A percentile compares a stretch with the other conserved stretches of the same genome.
phyloP scores from a whole-genome alignment of 2,888 invertebrate genomes.

The Cremastinae sp. region DNA sequence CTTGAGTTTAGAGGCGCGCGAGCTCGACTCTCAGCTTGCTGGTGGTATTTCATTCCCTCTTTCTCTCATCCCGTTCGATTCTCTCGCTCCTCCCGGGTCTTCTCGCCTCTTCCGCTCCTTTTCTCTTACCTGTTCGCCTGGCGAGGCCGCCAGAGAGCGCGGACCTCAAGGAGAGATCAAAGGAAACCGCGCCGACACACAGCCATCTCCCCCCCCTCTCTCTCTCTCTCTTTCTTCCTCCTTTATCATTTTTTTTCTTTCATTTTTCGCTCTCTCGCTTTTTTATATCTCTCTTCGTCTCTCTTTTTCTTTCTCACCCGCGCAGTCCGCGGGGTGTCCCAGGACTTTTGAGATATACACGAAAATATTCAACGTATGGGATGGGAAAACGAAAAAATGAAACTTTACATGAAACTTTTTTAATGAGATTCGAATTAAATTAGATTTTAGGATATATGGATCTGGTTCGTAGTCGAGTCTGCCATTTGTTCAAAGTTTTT shows the following conservation, averaged over 20 bases:
- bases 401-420: too few relatives aligned
- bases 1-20: slow-evolving; percentile 72
- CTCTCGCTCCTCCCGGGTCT: slow-evolving; percentile 41
- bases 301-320: slow-evolving; percentile 76
- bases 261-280: slow-evolving; percentile 70
- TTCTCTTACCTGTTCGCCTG: slow-evolving; percentile 63
- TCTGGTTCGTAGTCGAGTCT: too few relatives aligned
- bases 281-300: slow-evolving; percentile 73
- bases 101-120: slow-evolving; percentile 39
- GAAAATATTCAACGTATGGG: too few relatives aligned
- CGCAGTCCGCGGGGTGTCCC: slow-evolving; percentile 52
- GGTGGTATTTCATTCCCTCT: slow-evolving; percentile 58
- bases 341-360: too few relatives aligned
- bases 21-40: slow-evolving; percentile 56
- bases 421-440: too few relatives aligned
- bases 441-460: too few relatives aligned
- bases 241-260: slow-evolving; percentile 58
- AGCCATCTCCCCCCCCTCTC: slow-evolving; percentile 54
- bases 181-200: slow-evolving; percentile 57
- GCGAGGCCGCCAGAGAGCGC: slow-evolving; percentile 33
- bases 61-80: slow-evolving; percentile 53
- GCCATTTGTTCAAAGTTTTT: too few relatives aligned
- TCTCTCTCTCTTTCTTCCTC: slow-evolving; percentile 64
- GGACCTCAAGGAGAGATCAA: slow-evolving; percentile 58
- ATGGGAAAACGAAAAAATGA: too few relatives aligned